Evolutionary conservation across 2,797 vertebrate genomes (phyloP), one percentile per base, ranked within the genome.

Genomic region (Clarias pachynema): DNA sequence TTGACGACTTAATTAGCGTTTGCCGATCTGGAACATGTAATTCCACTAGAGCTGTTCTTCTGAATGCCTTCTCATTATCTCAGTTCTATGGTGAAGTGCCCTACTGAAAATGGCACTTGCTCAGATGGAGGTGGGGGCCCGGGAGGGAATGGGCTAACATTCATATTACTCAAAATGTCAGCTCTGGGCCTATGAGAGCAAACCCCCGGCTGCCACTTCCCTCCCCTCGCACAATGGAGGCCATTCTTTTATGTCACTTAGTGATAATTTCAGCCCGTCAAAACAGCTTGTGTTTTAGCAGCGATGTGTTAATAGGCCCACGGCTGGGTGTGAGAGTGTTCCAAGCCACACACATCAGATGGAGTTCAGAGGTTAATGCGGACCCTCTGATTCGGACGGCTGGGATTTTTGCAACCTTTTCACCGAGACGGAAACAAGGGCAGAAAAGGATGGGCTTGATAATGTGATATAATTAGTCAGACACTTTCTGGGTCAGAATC

Each of bases 401-500:
- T 97, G 97, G 97, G 97, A 97, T 97, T 97, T 97, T 95, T 95
- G 95, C 95, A 96, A 96, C 94, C 95, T 96, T 98, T 97, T 94
- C 94, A 94, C 91, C 91, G 92, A 83, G 88, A 96, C 94, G 92
- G 95, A 96, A 93, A 94, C 92, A 91, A 94, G 97, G 85, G 86
- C 95, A 96, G 96, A 97, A 84, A 87, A 81, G 81, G 83, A 82
- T 82, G 75, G 96, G 95, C 94, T 94, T 95, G 92, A 98, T 96
- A 97, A 97, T 97, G 95, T 97, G 96, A 98, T 97, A 97, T 96
- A 98, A 98, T 99, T 97, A 97, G 96, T 96, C 91, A 92, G 95
- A 96, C 96, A 95, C 94, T 94, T 95, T 91, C 92, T 96, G 93
- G 93, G 96, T 95, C 95, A 95, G 93, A 96, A 86, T 85, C 77